Conservation (phyloP, 2,113 vertebrate genomes). For the Periophthalmus modestus region DNA sequence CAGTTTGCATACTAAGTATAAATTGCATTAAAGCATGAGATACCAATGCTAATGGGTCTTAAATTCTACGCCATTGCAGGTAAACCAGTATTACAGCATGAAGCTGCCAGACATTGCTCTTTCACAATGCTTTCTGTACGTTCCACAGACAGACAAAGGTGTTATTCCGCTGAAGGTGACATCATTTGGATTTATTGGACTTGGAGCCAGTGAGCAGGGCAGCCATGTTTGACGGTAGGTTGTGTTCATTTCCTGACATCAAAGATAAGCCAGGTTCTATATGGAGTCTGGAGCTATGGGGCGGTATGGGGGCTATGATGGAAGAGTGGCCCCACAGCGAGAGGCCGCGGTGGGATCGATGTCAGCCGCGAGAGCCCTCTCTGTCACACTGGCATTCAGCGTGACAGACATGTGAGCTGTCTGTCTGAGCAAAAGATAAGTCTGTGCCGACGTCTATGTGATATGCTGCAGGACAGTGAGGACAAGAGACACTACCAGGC, state of each 20-base stretch:
- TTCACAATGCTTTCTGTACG: background rate
- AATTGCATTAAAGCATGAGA: too few species aligned
- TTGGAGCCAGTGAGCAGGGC: background rate
- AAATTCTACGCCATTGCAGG: too few species aligned
- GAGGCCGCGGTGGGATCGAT: background rate
- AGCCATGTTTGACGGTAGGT: background rate
- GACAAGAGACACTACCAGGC: too few species aligned
- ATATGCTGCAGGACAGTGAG: background rate
- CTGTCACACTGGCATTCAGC: background rate
- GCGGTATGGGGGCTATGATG: conserved; percentile 1
- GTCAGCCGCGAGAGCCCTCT: background rate
- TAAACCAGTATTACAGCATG: too few species aligned
- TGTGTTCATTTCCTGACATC: conserved; percentile 1
- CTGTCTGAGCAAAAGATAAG: background rate
- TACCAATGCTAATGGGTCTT: too few species aligned
- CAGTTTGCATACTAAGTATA: too few species aligned
- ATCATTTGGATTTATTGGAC: background rate
- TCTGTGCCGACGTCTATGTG: background rate
- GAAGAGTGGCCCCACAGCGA: background rate
- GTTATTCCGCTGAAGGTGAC: background rate
- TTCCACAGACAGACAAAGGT: background rate
- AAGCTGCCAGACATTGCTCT: too few species aligned
- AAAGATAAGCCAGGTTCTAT: background rate
- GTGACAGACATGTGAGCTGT: background rate
- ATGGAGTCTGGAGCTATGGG: background rate